These are phyloP conservation scores for Drosophila tristis DNA, from an alignment of 1,140 invertebrate species.

Conservation along the genomic window DNA sequence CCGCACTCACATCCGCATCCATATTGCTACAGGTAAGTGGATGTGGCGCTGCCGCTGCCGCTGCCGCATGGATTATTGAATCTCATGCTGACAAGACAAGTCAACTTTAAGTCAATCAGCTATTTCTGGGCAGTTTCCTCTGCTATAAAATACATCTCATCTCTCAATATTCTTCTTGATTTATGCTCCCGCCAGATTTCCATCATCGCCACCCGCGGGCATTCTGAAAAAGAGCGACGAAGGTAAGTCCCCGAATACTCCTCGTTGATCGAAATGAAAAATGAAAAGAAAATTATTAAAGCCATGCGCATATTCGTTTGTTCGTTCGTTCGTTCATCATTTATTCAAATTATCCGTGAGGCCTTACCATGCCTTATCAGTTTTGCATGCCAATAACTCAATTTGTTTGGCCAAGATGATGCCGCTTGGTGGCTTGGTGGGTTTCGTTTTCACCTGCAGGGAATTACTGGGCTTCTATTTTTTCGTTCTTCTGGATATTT, in stretches of 20 bases:
- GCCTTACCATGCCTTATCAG: constrained; percentile 44
- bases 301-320: constrained; percentile 14
- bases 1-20: constrained; percentile 59
- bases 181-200: constrained; percentile 72
- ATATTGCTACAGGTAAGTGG: constrained; percentile 77
- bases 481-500: constrained; percentile 16
- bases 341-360: constrained; percentile 71
- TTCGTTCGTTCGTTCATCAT: constrained; percentile 53
- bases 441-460: background rate
- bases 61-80: background rate
- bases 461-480: too few relatives aligned
- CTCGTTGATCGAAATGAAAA: constrained; percentile 13
- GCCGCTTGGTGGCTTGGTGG: constrained; percentile 1
- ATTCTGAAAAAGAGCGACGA: constrained; percentile 83
- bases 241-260: constrained; percentile 63
- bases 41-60: too few relatives aligned
- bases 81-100: constrained; percentile 59
- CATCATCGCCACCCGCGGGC: constrained; percentile 79
- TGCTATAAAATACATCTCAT: too few relatives aligned
- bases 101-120: constrained; percentile 75
- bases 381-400: constrained; percentile 64
- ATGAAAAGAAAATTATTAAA: constrained; percentile 70
- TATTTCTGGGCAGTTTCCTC: too few relatives aligned
- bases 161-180: constrained; percentile 49
- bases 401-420: constrained; percentile 50